These are phyloP conservation scores for Diplodus sargus DNA, from an alignment of 2,797 vertebrate species.

Conservation along the genomic window DNA sequence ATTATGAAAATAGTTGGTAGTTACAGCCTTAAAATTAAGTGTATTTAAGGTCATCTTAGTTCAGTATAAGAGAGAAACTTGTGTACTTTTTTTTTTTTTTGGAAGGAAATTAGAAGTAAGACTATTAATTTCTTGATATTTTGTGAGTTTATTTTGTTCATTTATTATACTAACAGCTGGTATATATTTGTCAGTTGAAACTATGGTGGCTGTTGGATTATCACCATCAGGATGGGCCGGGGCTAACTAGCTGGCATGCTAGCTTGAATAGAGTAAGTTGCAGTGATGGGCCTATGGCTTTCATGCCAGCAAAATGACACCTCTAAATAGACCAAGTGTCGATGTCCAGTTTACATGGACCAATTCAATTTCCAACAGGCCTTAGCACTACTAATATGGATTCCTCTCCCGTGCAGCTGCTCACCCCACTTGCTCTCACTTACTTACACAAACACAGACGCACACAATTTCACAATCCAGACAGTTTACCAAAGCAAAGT, in stretches of 20 bases:
- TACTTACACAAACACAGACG: background rate
- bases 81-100: too few species aligned
- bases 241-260: too few species aligned
- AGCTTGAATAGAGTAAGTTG: background rate
- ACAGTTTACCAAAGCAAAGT: slow-evolving; percentile 19
- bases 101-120: too few species aligned
- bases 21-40: background rate
- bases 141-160: too few species aligned
- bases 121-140: too few species aligned
- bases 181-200: too few species aligned
- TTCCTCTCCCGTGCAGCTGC: slow-evolving; percentile 22
- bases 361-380: slow-evolving; percentile 19
- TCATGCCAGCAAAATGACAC: slow-evolving; percentile 10
- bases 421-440: background rate
- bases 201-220: too few species aligned
- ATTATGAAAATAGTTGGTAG: too few species aligned
- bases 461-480: slow-evolving; percentile 3
- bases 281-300: slow-evolving; percentile 14
- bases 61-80: too few species aligned
- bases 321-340: slow-evolving; percentile 33
- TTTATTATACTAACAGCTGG: too few species aligned
- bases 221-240: too few species aligned
- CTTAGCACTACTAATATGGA: slow-evolving; percentile 22
- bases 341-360: slow-evolving; percentile 27
- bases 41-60: too few species aligned